Percentiles rank a stretch among this genome's conserved stretches.
Conservation (phyloP, 2,888 invertebrate species). For the Leptopilina drosophilae region DNA sequence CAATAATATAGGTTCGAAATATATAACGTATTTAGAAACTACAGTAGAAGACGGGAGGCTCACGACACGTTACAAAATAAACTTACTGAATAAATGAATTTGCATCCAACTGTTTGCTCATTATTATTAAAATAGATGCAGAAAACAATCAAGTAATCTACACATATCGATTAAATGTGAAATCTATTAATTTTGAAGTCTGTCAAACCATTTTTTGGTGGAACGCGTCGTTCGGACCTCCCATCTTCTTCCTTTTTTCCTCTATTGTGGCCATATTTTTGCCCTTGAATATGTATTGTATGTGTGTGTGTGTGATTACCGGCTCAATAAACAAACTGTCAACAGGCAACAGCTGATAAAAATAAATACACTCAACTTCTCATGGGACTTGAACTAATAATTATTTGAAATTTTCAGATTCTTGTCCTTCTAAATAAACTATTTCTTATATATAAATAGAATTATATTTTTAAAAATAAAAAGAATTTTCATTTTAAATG, state of each 20-base stretch:
- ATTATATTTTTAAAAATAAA: too few relatives aligned
- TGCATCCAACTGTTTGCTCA: conserved; percentile 41
- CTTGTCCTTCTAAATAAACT: too few relatives aligned
- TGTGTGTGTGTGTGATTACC: neutral
- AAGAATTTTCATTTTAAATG: too few relatives aligned
- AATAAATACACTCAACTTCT: neutral
- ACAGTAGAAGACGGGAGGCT: conserved; percentile 60
- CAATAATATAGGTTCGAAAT: neutral
- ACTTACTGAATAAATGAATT: conserved; percentile 43
- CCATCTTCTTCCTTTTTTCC: conserved; percentile 57
- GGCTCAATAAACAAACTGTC: neutral
- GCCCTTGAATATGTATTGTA: neutral
- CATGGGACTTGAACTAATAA: neutral
- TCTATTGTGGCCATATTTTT: conserved; percentile 22
- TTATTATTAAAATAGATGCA: conserved; percentile 40
- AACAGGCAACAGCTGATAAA: neutral
- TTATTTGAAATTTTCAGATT: too few relatives aligned
- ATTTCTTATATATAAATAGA: too few relatives aligned
- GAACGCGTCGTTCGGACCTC: conserved; percentile 52
- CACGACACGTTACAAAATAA: conserved; percentile 50
- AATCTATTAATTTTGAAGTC: conserved; percentile 50
- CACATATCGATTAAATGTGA: conserved; percentile 26
- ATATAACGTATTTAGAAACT: conserved; percentile 6
- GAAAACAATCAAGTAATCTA: conserved; percentile 20
- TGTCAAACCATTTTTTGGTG: conserved; percentile 53